Conservation (phyloP, 2,113 vertebrate species). For the Actenoides hombroni region DNA sequence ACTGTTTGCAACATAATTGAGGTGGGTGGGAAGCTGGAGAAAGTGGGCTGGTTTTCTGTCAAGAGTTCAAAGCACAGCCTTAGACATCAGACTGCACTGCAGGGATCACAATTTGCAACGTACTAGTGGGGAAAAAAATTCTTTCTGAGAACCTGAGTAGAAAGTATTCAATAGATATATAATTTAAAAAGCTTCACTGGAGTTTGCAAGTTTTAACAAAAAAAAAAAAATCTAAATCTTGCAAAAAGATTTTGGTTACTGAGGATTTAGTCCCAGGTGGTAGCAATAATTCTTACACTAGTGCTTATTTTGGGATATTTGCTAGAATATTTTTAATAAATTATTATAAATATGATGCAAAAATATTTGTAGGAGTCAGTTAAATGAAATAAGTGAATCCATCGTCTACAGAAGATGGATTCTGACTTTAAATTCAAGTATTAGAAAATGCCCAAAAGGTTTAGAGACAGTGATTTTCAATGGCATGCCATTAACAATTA, state of each 20-base stretch:
- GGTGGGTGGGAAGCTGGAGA: not conserved
- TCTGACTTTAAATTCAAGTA: not conserved
- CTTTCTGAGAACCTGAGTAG: not conserved
- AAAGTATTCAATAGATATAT: not conserved
- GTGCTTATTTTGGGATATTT: not conserved
- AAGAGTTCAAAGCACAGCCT: not conserved
- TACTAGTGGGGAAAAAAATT: not conserved
- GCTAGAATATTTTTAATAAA: not conserved
- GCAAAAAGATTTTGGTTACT: not conserved
- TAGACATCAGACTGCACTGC: not conserved
- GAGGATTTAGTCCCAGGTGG: not conserved
- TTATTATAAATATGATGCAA: not conserved
- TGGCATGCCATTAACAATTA: not conserved
- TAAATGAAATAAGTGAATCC: not conserved
- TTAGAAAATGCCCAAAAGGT: not conserved
- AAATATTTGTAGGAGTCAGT: not conserved
- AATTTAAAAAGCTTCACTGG: not conserved
- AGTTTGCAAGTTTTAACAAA: not conserved
- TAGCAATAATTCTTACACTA: not conserved
- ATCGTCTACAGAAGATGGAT: not conserved
- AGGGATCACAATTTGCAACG: not conserved
- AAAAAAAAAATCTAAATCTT: not conserved
- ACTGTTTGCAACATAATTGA: not conserved
- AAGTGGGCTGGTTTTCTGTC: not conserved
- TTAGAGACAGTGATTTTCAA: not conserved